These are phyloP conservation scores for Holcopasites calliopsidis DNA, from an alignment of 1,140 invertebrate species.

Conservation along the genomic window DNA sequence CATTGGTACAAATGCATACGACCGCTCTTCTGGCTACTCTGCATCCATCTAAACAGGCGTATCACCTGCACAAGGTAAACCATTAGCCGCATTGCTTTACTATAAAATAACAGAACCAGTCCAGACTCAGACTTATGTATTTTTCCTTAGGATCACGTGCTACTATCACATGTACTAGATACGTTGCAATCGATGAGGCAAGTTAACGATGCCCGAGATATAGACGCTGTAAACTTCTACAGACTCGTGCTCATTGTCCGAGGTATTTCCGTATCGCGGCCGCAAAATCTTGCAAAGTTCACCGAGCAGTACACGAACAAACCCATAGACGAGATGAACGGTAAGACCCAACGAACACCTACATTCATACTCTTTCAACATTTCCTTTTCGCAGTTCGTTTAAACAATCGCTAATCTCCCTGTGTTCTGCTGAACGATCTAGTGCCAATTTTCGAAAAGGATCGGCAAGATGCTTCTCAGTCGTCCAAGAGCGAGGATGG, in stretches of 20 bases:
- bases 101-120: neutral
- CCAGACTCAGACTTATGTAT: neutral
- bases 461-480: conserved; percentile 49
- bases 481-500: conserved; percentile 42
- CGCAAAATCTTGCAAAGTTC: conserved; percentile 90
- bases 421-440: neutral
- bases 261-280: conserved; percentile 90
- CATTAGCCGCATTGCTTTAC: neutral
- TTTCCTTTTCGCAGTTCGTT: too few relatives aligned
- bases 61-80: conserved; percentile 91
- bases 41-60: conserved; percentile 85
- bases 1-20: conserved; percentile 87
- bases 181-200: conserved; percentile 85
- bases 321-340: conserved; percentile 77
- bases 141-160: conserved; percentile 85
- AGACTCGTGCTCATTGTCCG: conserved; percentile 91
- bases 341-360: conserved; percentile 61
- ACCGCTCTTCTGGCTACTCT: conserved; percentile 91
- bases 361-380: too few relatives aligned
- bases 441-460: conserved; percentile 74
- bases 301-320: conserved; percentile 82
- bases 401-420: neutral
- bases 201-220: conserved; percentile 80
- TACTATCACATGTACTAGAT: conserved; percentile 88
- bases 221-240: conserved; percentile 96